Conservation (phyloP, 2,113 vertebrate species). For the Microtus pennsylvanicus region DNA sequence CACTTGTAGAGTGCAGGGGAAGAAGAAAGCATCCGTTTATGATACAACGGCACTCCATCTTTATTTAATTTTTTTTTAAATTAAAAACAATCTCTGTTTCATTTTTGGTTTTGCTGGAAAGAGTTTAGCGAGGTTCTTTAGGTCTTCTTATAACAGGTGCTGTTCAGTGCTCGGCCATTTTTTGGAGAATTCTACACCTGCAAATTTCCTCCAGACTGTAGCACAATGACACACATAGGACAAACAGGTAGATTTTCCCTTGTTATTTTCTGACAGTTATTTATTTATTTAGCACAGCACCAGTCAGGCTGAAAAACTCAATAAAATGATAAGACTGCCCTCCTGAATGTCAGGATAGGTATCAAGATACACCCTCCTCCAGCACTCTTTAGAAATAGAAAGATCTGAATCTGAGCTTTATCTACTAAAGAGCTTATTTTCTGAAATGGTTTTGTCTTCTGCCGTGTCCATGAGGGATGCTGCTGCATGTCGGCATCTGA, state of each 20-base stretch:
- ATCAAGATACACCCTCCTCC: slow-evolving; percentile 37
- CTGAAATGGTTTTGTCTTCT: slow-evolving; percentile 65
- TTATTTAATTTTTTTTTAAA: background rate
- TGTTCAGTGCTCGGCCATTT: background rate
- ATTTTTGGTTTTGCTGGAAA: background rate
- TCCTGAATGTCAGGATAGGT: slow-evolving; percentile 48
- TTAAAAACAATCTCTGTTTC: background rate
- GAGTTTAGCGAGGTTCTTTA: background rate
- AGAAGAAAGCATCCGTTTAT: background rate
- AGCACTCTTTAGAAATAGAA: slow-evolving; percentile 69
- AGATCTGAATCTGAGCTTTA: slow-evolving; percentile 71
- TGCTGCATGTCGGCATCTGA: slow-evolving; percentile 7
- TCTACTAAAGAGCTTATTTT: slow-evolving; percentile 66
- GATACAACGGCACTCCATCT: background rate
- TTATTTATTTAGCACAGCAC: background rate
- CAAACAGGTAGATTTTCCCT: slow-evolving; percentile 56
- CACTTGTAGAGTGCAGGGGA: background rate
- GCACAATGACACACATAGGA: slow-evolving; percentile 20
- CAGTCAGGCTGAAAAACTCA: slow-evolving; percentile 53
- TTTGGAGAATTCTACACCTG: slow-evolving; percentile 59
- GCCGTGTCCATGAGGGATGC: slow-evolving; percentile 31
- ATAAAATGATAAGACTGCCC: slow-evolving; percentile 71
- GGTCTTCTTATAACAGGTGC: slow-evolving; percentile 42
- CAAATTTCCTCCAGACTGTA: slow-evolving; percentile 44
- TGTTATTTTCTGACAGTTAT: slow-evolving; percentile 59